Percentiles rank a stretch among this genome's conserved stretches.
Conservation (phyloP, 2,113 vertebrate genomes). For the Girardinichthys multiradiatus region DNA sequence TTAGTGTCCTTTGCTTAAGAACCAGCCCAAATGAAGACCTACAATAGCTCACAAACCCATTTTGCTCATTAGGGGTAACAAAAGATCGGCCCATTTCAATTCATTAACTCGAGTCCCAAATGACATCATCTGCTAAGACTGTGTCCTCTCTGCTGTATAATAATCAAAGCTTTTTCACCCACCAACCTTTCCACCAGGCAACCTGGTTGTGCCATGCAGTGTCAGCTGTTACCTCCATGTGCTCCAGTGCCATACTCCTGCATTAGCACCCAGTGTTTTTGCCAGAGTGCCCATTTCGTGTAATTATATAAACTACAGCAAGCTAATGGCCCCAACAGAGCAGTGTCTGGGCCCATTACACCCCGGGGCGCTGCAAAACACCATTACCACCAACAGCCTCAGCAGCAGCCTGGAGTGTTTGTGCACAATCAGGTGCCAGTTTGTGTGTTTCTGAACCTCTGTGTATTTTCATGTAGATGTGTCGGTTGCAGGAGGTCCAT, state of each 20-base stretch:
- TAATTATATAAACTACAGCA: conserved; percentile 76
- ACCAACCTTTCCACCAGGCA: conserved; percentile 27
- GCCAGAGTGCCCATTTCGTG: conserved; percentile 75
- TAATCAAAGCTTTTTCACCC: conserved; percentile 22
- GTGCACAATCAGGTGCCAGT: conserved; percentile 33
- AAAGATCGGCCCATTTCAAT: neutral
- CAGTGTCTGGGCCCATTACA: conserved; percentile 70
- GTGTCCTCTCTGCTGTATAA: neutral
- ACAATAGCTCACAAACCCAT: neutral
- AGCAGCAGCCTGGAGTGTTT: conserved; percentile 36
- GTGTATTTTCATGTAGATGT: conserved; percentile 36
- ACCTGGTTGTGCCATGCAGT: conserved; percentile 40
- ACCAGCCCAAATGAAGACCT: neutral
- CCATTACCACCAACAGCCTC: conserved; percentile 67
- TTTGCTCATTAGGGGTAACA: neutral
- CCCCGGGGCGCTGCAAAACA: conserved; percentile 71
- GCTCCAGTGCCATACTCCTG: conserved; percentile 43
- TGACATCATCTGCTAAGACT: neutral
- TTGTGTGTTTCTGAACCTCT: neutral
- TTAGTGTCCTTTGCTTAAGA: neutral
- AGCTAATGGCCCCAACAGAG: conserved; percentile 74
- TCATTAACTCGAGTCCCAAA: conserved; percentile 3
- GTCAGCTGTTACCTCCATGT: conserved; percentile 41
- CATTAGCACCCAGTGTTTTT: conserved; percentile 71
- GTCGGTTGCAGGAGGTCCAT: conserved; percentile 37